Base-by-base conservation (phyloP, 2,888 invertebrate species). In the Nemoura dubitans region DNA sequence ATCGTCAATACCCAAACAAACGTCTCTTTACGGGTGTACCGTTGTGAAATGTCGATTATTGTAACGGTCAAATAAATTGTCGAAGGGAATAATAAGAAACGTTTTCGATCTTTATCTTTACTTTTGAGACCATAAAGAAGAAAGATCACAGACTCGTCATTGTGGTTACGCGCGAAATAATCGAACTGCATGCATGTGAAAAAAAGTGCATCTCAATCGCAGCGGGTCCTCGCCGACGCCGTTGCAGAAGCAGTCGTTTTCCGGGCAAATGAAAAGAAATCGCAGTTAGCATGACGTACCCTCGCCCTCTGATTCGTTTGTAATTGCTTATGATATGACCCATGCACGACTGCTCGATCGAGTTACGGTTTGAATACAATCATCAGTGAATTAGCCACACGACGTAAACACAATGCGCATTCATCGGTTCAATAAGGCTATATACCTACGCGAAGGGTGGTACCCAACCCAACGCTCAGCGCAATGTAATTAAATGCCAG, bases 61-160 rank as follows among this genome's bases (percentile, higher is more conserved):
- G 59, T 59, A 59, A 59, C 59, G 59, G 59, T 59, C 59, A 59
- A 59, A 59, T 59, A 59, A 59, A 59, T 59, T 59, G 59, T 59
- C 59, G 10, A 59, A 10, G 59, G 59, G 59, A 59, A 59, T 59
- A 59, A 59, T 59, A 59, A 59, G 59, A 59, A 59, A 59, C 59
- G 59, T 59, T 59, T 59, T 59, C 21, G 59, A 59, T 59, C 59
- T 59, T 59, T 59, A 59, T 59, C 59, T 59, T 59, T 21, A 59
- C 16, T 7, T 59, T 59, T 59, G 59, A 59, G 59, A 59, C 59
- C 59, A 59, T 21, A 21, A 16, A 7, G 14, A 59, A 59, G n/a
- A 36, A 59, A 59, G 21, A 59, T 59, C 59, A 21, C 59, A 59
- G 59, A 7, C 59, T 59, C 14, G 59, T 59, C 59, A 14, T n/a